Conservation (phyloP, 2,797 vertebrate genomes). For the Thalassophryne amazonica region DNA sequence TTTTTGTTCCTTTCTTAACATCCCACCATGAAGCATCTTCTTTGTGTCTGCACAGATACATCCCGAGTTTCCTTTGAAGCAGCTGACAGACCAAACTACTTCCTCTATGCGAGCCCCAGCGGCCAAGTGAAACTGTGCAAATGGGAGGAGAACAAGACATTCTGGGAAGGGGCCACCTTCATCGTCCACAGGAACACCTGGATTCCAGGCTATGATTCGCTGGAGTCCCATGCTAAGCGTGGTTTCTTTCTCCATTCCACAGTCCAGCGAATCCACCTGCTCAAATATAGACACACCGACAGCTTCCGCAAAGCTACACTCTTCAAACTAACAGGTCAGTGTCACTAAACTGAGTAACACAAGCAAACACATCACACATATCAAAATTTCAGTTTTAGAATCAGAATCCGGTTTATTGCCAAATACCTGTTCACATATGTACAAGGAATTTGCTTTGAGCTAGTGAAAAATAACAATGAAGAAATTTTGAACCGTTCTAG, state of each 20-base stretch:
- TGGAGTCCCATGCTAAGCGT: slow-evolving; percentile 87
- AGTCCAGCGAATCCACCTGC: slow-evolving; percentile 74
- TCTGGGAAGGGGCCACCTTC: slow-evolving; percentile 88
- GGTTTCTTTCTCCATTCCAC: slow-evolving; percentile 84
- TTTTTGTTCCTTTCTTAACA: too few species aligned
- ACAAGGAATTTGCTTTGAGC: too few species aligned
- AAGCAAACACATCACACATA: not conserved
- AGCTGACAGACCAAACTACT: slow-evolving; percentile 91
- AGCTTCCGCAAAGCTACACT: slow-evolving; percentile 85
- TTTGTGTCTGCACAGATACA: slow-evolving; percentile 74
- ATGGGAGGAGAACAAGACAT: slow-evolving; percentile 80
- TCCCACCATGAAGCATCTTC: not conserved
- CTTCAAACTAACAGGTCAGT: slow-evolving; percentile 87
- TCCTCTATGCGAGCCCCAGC: slow-evolving; percentile 74
- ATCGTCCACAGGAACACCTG: slow-evolving; percentile 86
- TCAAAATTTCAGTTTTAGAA: not conserved
- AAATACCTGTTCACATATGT: too few species aligned
- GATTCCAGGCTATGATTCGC: slow-evolving; percentile 85
- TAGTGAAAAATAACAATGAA: too few species aligned
- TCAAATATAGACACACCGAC: slow-evolving; percentile 83
- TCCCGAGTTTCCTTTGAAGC: slow-evolving; percentile 89
- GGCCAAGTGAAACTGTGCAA: slow-evolving; percentile 83
- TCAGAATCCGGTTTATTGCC: too few species aligned
- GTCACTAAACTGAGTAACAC: not conserved
- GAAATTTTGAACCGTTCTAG: too few species aligned